Evolutionary conservation across 2,888 invertebrate species (phyloP).

Genomic region (Eristalis arbustorum): DNA sequence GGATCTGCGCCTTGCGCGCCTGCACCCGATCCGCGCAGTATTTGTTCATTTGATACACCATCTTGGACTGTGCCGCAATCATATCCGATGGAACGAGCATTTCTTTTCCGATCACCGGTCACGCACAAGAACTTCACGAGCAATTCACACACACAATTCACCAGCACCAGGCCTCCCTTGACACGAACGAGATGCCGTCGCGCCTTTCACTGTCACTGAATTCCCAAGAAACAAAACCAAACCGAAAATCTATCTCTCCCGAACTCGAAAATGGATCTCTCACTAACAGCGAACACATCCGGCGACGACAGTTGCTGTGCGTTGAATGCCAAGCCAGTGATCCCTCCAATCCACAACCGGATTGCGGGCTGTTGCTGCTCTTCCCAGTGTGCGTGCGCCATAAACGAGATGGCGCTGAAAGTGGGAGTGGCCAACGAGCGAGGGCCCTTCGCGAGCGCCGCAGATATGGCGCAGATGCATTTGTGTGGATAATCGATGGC

Average conservation of each 20-base stretch:
- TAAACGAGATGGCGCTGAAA: constrained; percentile 71
- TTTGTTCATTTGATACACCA: constrained; percentile 97
- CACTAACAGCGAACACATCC: constrained; percentile 65
- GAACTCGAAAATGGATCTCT: constrained; percentile 21
- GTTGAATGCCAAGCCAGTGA: constrained; percentile 65
- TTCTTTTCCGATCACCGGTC: constrained; percentile 71
- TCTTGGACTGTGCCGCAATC: constrained; percentile 96
- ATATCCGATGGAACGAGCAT: constrained; percentile 96
- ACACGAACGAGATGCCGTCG: constrained; percentile 20
- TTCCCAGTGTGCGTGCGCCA: constrained; percentile 10
- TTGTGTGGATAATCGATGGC: background rate
- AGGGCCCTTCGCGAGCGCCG: constrained; percentile 33
- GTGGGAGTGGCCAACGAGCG: constrained; percentile 25
- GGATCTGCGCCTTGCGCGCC: constrained; percentile 90
- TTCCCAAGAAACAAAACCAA: background rate
- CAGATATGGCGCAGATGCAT: constrained; percentile 60
- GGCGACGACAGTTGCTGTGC: constrained; percentile 67
- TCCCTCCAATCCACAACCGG: constrained; percentile 70
- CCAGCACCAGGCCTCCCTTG: too few species aligned
- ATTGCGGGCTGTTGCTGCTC: constrained; percentile 35
- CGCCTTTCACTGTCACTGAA: background rate
- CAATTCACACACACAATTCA: background rate
- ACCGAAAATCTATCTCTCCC: constrained; percentile 31
- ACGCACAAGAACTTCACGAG: background rate
- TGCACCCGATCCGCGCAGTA: constrained; percentile 96